A percentile compares a stretch with the other conserved stretches of the same genome.
phyloP scores from a whole-genome alignment of 2,888 invertebrate genomes.

The Heliconius sara region DNA sequence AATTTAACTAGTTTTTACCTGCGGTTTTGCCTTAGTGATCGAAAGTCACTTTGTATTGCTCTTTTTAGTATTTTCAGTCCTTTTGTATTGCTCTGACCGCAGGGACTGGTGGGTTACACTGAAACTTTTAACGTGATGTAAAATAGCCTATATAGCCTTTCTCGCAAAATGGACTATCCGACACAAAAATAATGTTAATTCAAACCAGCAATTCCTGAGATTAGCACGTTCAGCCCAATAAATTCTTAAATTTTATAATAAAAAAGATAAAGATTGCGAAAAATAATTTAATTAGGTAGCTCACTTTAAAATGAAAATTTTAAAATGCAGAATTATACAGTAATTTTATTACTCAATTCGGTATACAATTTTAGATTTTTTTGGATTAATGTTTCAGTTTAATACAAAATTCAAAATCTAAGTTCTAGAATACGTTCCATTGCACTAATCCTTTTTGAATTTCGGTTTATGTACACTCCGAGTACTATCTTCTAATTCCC shows the following conservation, averaged over 20 bases:
- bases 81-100: too few relatives aligned
- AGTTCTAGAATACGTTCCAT: slow-evolving; percentile 39
- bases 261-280: too few relatives aligned
- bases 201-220: background rate
- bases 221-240: background rate
- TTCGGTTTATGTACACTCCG: slow-evolving; percentile 23
- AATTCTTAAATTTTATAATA: background rate
- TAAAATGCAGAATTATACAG: background rate
- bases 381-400: slow-evolving; percentile 26
- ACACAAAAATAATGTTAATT: too few relatives aligned
- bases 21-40: too few relatives aligned
- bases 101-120: too few relatives aligned
- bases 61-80: too few relatives aligned
- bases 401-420: slow-evolving; percentile 43
- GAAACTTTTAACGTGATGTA: too few relatives aligned
- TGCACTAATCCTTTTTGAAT: slow-evolving; percentile 42
- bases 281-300: background rate
- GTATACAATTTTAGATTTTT: background rate
- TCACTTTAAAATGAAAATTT: background rate
- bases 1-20: too few relatives aligned
- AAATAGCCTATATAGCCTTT: too few relatives aligned
- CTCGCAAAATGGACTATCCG: too few relatives aligned
- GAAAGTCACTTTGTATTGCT: too few relatives aligned
- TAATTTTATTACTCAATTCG: too few relatives aligned
- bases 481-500: slow-evolving; percentile 31